Percentiles rank a stretch among this genome's conserved stretches.
Conservation (phyloP, 2,797 vertebrate genomes). For the Cacajao melanocephalus region DNA sequence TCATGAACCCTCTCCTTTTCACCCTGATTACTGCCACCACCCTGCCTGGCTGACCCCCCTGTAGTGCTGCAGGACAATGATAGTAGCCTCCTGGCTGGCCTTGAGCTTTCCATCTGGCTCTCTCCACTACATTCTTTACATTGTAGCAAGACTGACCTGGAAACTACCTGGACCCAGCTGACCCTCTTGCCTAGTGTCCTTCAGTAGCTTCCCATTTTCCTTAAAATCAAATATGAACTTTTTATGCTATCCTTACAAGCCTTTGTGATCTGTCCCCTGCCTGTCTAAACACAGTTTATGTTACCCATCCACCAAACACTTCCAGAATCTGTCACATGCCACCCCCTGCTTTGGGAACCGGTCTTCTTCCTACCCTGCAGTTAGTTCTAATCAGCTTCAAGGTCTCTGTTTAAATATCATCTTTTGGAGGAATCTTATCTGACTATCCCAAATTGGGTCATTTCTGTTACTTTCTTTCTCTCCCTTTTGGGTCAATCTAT, state of each 20-base stretch:
- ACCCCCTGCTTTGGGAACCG: background rate
- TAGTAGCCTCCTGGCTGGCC: background rate
- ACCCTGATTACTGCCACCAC: background rate
- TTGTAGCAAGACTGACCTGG: background rate
- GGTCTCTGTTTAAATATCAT: background rate
- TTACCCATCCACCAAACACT: background rate
- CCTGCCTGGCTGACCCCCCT: background rate
- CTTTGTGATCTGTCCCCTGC: background rate
- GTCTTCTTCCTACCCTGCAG: background rate
- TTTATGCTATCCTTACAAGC: background rate
- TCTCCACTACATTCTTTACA: background rate
- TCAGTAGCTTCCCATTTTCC: background rate
- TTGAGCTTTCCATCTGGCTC: background rate
- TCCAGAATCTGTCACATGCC: background rate
- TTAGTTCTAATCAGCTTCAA: background rate
- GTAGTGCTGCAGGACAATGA: background rate
- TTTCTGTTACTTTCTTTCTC: background rate
- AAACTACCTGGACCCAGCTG: background rate
- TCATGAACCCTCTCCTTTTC: background rate
- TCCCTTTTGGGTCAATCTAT: conserved; percentile 4
- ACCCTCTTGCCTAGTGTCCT: background rate
- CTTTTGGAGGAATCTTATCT: background rate
- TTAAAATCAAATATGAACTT: background rate
- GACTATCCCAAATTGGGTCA: background rate
- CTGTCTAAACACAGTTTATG: background rate